Percentiles rank a stretch among this genome's conserved stretches.
phyloP scores from a whole-genome alignment of 2,888 invertebrate species.

The Heliothis peltigera region DNA sequence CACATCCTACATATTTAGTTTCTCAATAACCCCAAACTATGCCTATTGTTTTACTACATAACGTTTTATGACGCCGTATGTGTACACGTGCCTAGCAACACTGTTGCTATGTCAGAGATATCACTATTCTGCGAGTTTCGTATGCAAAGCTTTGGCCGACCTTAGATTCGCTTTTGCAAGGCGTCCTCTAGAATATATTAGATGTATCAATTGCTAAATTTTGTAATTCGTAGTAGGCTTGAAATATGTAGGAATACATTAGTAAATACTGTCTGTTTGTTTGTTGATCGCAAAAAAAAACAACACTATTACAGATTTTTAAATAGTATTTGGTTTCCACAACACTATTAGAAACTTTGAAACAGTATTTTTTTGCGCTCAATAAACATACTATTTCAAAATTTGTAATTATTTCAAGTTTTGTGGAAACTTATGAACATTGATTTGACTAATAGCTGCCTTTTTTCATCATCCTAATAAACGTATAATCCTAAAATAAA shows the following conservation, averaged over 20 bases:
- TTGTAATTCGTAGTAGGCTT: conserved; percentile 19
- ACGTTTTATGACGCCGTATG: conserved; percentile 29
- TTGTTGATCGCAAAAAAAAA: background rate
- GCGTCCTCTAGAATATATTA: conserved; percentile 61
- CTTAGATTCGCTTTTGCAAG: conserved; percentile 55
- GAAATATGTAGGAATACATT: background rate
- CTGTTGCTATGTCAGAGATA: conserved; percentile 34
- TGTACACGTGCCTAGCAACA: conserved; percentile 30
- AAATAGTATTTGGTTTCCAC: too few species aligned
- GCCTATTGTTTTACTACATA: conserved; percentile 21
- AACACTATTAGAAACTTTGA: too few species aligned
- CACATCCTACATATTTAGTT: conserved; percentile 21
- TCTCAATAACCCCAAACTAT: conserved; percentile 46
- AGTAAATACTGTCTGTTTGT: conserved; percentile 1
- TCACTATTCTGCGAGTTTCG: conserved; percentile 50
- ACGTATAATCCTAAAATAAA: too few species aligned
- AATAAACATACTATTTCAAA: too few species aligned
- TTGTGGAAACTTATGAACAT: too few species aligned
- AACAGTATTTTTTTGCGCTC: too few species aligned
- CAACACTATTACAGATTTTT: too few species aligned
- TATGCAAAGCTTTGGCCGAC: conserved; percentile 61
- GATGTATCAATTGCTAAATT: conserved; percentile 43
- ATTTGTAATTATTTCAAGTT: too few species aligned
- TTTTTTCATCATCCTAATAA: too few species aligned
- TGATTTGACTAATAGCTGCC: too few species aligned